A percentile compares a stretch with the other conserved stretches of the same genome.
phyloP scores from a whole-genome alignment of 2,113 vertebrate genomes.

The Nothobranchius kuhntae region DNA sequence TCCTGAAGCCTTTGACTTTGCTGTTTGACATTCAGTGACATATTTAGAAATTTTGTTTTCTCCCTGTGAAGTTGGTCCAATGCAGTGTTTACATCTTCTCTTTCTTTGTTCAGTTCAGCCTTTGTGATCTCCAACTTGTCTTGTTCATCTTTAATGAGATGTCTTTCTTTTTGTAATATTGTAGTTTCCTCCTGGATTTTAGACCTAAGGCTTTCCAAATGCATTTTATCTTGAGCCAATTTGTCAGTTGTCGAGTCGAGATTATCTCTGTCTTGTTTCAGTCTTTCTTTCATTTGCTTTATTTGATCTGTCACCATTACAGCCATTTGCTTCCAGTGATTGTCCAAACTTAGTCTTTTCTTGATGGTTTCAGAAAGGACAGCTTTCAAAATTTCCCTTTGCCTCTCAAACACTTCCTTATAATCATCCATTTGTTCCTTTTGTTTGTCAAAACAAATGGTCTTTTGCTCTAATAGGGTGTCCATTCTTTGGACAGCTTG shows the following conservation, averaged over 20 bases:
- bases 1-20: not conserved
- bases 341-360: conserved; percentile 3
- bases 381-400: conserved; percentile 1
- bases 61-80: not conserved
- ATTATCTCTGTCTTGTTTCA: not conserved
- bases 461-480: not conserved
- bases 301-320: not conserved
- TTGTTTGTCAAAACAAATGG: accelerated
- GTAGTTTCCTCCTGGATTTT: not conserved
- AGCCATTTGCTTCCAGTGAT: not conserved
- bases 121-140: not conserved
- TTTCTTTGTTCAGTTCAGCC: not conserved
- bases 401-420: not conserved
- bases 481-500: accelerated
- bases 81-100: too few relatives aligned
- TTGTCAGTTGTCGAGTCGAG: not conserved
- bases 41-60: not conserved
- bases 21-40: not conserved
- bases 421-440: not conserved
- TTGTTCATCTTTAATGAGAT: not conserved
- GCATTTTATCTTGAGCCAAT: not conserved
- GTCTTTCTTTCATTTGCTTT: not conserved
- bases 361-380: not conserved
- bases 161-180: not conserved
- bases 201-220: not conserved